Evolutionary conservation across 1,140 invertebrate genomes (phyloP).

Genomic region (Monomorium pharaonis): DNA sequence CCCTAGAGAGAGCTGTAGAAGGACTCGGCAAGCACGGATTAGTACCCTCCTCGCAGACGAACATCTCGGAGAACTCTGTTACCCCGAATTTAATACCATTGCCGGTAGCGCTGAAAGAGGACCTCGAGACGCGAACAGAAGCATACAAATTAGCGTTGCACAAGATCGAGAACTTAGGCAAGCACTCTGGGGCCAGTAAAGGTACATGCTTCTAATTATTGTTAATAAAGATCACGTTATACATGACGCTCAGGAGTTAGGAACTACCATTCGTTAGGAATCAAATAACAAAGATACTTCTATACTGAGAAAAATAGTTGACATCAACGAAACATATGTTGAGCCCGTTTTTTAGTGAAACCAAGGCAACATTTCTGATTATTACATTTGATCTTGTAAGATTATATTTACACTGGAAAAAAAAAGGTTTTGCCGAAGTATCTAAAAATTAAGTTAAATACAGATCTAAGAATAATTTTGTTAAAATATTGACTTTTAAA

Average conservation of each 20-base stretch:
- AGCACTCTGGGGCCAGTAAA: constrained; percentile 77
- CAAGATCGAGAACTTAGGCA: constrained; percentile 89
- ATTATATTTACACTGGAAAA: not conserved
- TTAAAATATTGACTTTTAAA: too few relatives aligned
- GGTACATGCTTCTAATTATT: constrained; percentile 59
- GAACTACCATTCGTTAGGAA: not conserved
- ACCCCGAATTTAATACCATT: constrained; percentile 88
- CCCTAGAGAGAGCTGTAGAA: constrained; percentile 93
- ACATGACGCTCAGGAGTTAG: not conserved
- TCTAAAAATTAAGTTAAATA: too few relatives aligned
- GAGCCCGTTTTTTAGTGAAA: too few relatives aligned
- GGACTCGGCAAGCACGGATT: constrained; percentile 95
- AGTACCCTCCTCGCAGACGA: constrained; percentile 82
- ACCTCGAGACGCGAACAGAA: constrained; percentile 93
- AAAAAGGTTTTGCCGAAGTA: too few relatives aligned
- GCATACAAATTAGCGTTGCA: constrained; percentile 95
- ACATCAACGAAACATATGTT: too few relatives aligned
- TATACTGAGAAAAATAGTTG: too few relatives aligned
- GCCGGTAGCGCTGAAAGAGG: constrained; percentile 91
- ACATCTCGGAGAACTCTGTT: constrained; percentile 57
- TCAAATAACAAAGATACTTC: not conserved
- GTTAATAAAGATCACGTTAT: not conserved
- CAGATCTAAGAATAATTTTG: too few relatives aligned
- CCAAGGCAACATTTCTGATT: too few relatives aligned
- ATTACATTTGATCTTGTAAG: too few relatives aligned